These are phyloP conservation scores for Sprattus sprattus DNA, from an alignment of 2,113 vertebrate species.

Conservation along the genomic window DNA sequence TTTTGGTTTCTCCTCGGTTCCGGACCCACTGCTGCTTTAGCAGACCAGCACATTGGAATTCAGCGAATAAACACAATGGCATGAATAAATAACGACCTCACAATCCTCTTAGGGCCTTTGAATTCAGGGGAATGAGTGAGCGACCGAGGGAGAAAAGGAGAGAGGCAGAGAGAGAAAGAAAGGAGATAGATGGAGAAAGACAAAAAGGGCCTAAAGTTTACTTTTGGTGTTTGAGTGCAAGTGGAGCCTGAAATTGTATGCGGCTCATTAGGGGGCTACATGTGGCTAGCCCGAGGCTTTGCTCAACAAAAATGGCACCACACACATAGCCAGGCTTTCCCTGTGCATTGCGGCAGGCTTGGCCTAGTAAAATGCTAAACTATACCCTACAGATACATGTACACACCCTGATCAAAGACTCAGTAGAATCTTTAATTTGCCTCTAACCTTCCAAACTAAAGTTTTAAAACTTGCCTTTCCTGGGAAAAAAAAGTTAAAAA, in stretches of 20 bases:
- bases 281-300: conserved; percentile 62
- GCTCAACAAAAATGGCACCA: conserved; percentile 61
- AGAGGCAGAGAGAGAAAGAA: not conserved
- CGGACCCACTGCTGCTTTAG: conserved; percentile 10
- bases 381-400: conserved; percentile 56
- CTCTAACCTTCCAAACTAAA: conserved; percentile 11
- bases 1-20: conserved; percentile 50
- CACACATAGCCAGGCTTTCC: conserved; percentile 54
- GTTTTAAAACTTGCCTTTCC: not conserved
- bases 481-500: not conserved
- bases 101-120: conserved; percentile 64
- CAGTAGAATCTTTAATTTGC: conserved; percentile 18
- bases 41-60: conserved; percentile 17
- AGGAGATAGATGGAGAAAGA: not conserved
- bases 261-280: conserved; percentile 67
- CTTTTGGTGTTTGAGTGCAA: conserved; percentile 69
- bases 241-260: conserved; percentile 69
- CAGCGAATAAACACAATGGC: conserved; percentile 66
- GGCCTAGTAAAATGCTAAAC: conserved; percentile 61
- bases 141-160: conserved; percentile 38
- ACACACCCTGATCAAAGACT: conserved; percentile 53
- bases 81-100: conserved; percentile 70
- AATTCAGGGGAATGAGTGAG: conserved; percentile 44
- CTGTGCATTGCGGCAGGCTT: conserved; percentile 47
- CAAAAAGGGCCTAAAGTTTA: conserved; percentile 61